These are phyloP conservation scores for Drosophila setosimentum DNA, from an alignment of 2,888 invertebrate genomes.

Conservation along the genomic window DNA sequence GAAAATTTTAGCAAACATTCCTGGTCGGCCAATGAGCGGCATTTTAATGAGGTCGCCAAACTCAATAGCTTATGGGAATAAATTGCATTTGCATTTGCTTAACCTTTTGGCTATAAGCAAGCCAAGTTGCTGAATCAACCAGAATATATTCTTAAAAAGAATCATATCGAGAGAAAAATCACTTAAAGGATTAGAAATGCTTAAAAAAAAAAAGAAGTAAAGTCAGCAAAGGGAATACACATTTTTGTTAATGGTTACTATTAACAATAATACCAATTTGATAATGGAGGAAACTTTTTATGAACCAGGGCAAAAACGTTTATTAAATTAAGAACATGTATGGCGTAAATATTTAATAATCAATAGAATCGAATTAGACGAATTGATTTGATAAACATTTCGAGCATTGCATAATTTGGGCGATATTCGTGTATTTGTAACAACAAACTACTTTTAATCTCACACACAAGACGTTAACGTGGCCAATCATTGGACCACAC, in stretches of 20 bases:
- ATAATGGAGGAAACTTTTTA: not conserved
- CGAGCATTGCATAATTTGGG: slow-evolving; percentile 29
- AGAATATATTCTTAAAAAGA: not conserved
- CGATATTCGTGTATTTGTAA: slow-evolving; percentile 6
- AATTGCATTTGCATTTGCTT: slow-evolving; percentile 71
- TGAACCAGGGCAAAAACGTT: too few relatives aligned
- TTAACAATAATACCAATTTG: not conserved
- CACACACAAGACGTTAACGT: slow-evolving; percentile 49
- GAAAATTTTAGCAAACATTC: slow-evolving; percentile 62
- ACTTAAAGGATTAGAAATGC: not conserved
- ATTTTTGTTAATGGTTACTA: not conserved
- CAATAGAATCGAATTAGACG: slow-evolving; percentile 15
- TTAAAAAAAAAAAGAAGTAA: not conserved
- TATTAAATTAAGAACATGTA: not conserved
- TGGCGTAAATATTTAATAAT: slow-evolving; percentile 3
- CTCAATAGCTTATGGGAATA: slow-evolving; percentile 49
- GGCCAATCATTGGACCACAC: slow-evolving; percentile 71
- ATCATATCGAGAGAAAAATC: not conserved
- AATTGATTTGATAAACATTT: slow-evolving; percentile 23
- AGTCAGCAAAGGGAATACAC: not conserved
- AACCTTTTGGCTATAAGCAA: slow-evolving; percentile 66
- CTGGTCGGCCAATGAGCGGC: slow-evolving; percentile 55
- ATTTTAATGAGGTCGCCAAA: slow-evolving; percentile 72
- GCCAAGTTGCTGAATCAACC: not conserved
- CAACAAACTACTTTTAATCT: slow-evolving; percentile 47